phyloP scores from a whole-genome alignment of 2,888 invertebrate genomes.

The Carpatolechia fugitivella region DNA sequence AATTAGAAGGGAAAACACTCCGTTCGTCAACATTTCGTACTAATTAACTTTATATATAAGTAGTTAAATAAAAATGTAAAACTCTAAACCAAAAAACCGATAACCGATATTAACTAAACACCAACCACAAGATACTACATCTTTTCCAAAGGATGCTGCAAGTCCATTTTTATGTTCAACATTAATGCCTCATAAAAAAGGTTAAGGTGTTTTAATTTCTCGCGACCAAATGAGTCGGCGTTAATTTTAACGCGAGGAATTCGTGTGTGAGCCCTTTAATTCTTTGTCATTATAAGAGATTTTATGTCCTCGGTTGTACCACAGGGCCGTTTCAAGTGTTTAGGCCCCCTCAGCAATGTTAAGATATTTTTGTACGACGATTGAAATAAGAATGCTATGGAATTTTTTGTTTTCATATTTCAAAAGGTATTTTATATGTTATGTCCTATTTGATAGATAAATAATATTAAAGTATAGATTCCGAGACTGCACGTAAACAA shows the following conservation, averaged over 20 bases:
- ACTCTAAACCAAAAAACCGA: slow-evolving; percentile 1
- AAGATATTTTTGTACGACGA: no score
- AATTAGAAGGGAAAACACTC: no score
- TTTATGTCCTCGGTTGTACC: slow-evolving; percentile 39
- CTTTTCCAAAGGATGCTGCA: slow-evolving; percentile 63
- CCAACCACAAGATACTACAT: slow-evolving; percentile 37
- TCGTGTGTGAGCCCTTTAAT: slow-evolving; percentile 41
- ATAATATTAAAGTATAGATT: no score
- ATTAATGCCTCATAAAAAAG: slow-evolving; percentile 77
- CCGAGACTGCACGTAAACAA: no score
- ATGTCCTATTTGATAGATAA: no score
- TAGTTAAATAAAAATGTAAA: no score
- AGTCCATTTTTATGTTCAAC: slow-evolving; percentile 63
- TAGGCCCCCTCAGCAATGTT: no score
- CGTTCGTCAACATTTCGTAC: no score
- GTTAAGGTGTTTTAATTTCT: slow-evolving; percentile 75
- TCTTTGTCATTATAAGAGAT: slow-evolving; percentile 67
- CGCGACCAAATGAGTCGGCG: slow-evolving; percentile 67
- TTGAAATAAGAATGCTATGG: no score
- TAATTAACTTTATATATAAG: no score
- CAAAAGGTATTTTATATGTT: no score
- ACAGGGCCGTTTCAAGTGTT: neutral
- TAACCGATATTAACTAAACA: slow-evolving; percentile 20
- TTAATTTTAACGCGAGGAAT: slow-evolving; percentile 67
- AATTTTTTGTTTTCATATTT: no score